Base-by-base conservation (phyloP, 2,888 invertebrate genomes). In the Homarus gammarus region DNA sequence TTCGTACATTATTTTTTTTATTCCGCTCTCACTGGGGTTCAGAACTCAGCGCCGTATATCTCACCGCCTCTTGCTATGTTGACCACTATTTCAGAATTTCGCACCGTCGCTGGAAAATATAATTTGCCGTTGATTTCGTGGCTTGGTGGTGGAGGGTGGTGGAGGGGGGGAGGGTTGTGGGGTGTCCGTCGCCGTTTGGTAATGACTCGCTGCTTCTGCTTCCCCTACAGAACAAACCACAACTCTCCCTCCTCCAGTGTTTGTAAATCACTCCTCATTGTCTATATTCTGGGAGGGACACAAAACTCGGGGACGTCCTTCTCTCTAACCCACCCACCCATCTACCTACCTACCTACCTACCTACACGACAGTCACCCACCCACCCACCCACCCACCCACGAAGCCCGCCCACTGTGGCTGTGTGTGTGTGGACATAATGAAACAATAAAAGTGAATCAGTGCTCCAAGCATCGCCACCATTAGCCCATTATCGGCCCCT, bases 231-330 rank as follows among this genome's bases (percentile, higher is more conserved):
- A 56, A 56, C 79, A 56, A 79, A 79, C 61, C 10, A 33, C n/a
- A 79, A 49, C 36, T 79, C n/a, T 79, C 56, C 49, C 33, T n/a
- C 33, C 44, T n/a, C 51, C 49, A 79, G 79, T 79, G 61, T 79
- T 79, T 79, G 61, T 40, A 56, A 79, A 33, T 61, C 79, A 56
- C 79, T 79, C 61, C 8, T n/a, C 79, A 56, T 79, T 79, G 79
- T 79, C 61, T 56, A 31, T 79, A 79, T 79, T 79, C 79, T 61
- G 18, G 79, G 31, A 79, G 18, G 79, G 31, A 12, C 36, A 79
- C 61, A 79, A 79, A 56, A 79, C 56, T 61, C 6, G 56, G n/a
- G 15, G 22, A 77, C 77, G 33, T 40, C 40, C n/a, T 77, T 77
- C 36, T 77, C 44, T 40, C 44, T n/a, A 40, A 40, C n/a, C 61